Conservation (phyloP, 2,113 vertebrate genomes). For the Thunnus thynnus region DNA sequence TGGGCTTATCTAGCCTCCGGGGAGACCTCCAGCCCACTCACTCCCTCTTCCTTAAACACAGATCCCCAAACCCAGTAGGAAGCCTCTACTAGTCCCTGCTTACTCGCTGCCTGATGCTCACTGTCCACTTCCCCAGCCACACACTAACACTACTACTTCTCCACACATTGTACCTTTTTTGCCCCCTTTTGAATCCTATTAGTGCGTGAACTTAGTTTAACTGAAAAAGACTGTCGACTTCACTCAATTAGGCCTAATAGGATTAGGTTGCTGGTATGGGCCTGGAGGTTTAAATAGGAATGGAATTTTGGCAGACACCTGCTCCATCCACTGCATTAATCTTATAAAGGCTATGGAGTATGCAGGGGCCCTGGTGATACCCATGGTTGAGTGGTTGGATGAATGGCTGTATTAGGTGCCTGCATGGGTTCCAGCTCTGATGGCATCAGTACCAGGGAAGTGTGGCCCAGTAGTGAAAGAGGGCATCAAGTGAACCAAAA, state of each 20-base stretch:
- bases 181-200: conserved; percentile 89
- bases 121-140: conserved; percentile 76
- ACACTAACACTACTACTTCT: conserved; percentile 76
- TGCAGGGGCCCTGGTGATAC: conserved; percentile 67
- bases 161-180: conserved; percentile 81
- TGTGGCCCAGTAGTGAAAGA: not conserved
- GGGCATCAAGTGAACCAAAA: not conserved
- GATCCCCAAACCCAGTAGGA: conserved; percentile 53
- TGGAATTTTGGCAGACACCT: conserved; percentile 91
- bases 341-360: conserved; percentile 88
- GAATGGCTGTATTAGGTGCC: conserved; percentile 33
- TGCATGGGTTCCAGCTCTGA: conserved; percentile 30
- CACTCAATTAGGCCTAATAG: conserved; percentile 96
- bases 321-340: conserved; percentile 88
- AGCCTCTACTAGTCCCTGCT: conserved; percentile 38
- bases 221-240: conserved; percentile 91
- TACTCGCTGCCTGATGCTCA: conserved; percentile 42
- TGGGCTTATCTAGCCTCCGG: conserved; percentile 61
- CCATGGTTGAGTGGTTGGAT: conserved; percentile 50
- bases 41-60: conserved; percentile 48
- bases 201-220: conserved; percentile 92
- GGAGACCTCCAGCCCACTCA: conserved; percentile 51
- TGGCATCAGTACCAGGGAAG: conserved; percentile 34
- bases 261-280: conserved; percentile 93
- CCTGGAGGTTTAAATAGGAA: conserved; percentile 89